phyloP scores from a whole-genome alignment of 2,113 vertebrate species.

The Lophura nycthemera region DNA sequence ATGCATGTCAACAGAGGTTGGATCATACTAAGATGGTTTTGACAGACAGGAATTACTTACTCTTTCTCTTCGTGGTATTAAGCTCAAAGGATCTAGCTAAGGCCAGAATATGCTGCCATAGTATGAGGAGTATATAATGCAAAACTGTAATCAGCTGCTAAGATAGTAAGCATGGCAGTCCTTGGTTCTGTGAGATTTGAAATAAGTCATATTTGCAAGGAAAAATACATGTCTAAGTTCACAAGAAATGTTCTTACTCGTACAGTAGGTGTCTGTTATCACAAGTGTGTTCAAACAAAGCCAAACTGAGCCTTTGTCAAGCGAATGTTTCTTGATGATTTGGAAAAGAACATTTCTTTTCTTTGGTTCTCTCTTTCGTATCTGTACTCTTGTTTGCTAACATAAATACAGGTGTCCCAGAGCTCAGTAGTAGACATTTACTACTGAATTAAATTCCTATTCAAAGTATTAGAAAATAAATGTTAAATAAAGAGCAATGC shows the following conservation, averaged over 20 bases:
- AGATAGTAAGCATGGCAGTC: not conserved
- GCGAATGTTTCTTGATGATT: not conserved
- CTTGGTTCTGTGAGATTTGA: not conserved
- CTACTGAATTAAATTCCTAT: not conserved
- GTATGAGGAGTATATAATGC: not conserved
- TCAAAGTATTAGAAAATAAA: not conserved
- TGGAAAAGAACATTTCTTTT: not conserved
- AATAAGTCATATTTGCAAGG: not conserved
- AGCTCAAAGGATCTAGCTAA: not conserved
- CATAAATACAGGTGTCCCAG: not conserved
- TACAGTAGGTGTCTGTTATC: not conserved
- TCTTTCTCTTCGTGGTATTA: not conserved
- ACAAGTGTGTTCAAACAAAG: not conserved
- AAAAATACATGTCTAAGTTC: not conserved
- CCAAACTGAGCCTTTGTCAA: fast-evolving
- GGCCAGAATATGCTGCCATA: not conserved
- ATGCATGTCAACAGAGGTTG: not conserved
- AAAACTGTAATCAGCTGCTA: not conserved
- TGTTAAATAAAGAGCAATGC: not conserved
- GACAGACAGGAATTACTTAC: not conserved
- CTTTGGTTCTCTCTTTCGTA: not conserved
- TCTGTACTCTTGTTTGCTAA: not conserved
- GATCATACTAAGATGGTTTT: not conserved
- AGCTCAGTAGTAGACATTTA: not conserved
- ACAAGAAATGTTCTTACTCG: not conserved